phyloP scores from a whole-genome alignment of 2,113 vertebrate species.

The Ondatra zibethicus region DNA sequence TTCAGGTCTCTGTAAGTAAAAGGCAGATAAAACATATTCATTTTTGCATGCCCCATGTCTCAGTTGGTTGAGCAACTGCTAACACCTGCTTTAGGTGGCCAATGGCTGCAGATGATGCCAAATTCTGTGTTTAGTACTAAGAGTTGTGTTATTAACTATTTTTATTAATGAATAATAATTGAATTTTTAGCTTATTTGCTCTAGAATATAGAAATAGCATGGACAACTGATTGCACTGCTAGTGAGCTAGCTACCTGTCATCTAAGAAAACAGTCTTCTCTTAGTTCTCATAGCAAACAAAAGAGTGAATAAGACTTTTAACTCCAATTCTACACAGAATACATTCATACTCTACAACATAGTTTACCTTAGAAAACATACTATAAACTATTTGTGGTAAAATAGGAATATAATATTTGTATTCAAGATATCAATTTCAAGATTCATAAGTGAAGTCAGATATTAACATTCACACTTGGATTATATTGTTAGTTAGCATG shows the following conservation, averaged over 20 bases:
- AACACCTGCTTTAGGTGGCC: background rate
- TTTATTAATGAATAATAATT: background rate
- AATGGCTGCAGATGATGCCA: background rate
- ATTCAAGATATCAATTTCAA: background rate
- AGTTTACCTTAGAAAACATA: background rate
- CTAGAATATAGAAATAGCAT: background rate
- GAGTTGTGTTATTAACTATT: background rate
- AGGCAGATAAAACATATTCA: background rate
- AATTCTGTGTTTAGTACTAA: background rate
- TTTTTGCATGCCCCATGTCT: background rate
- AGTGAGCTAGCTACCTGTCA: background rate
- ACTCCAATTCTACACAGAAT: background rate
- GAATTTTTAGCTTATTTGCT: background rate
- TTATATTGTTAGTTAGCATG: background rate
- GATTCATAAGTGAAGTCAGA: background rate
- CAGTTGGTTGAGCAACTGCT: background rate
- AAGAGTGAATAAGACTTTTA: background rate
- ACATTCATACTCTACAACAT: background rate
- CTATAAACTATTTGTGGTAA: background rate
- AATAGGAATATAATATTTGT: background rate
- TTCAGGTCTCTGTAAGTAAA: background rate
- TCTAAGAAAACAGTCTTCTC: background rate
- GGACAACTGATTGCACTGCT: background rate
- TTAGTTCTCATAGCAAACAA: constrained; percentile 31
- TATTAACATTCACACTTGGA: background rate